phyloP scores from a whole-genome alignment of 2,888 invertebrate species.

The Halocaridina rubra region DNA sequence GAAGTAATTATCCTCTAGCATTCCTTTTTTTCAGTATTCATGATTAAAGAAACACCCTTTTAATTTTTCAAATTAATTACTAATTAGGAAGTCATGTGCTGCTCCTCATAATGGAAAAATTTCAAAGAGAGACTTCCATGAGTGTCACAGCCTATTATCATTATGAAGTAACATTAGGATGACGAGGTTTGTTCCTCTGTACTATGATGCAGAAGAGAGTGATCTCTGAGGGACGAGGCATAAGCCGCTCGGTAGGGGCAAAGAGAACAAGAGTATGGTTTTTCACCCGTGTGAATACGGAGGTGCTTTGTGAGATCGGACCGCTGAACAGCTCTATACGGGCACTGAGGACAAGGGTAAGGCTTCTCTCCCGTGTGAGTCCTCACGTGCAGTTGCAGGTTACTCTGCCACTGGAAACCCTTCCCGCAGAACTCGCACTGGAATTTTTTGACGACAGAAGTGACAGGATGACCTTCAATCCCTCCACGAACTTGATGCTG shows the following conservation, averaged over 20 bases:
- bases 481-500: background rate
- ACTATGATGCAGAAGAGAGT: constrained; percentile 32
- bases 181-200: too few species aligned
- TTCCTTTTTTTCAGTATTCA: too few species aligned
- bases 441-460: too few species aligned
- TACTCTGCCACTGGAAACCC: constrained; percentile 58
- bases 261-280: constrained; percentile 45
- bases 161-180: too few species aligned
- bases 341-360: constrained; percentile 50
- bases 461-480: too few species aligned
- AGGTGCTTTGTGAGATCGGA: constrained; percentile 52
- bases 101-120: too few species aligned
- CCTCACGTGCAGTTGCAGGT: constrained; percentile 47
- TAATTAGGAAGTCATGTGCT: too few species aligned
- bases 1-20: too few species aligned
- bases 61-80: too few species aligned
- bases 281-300: constrained; percentile 50
- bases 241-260: constrained; percentile 56
- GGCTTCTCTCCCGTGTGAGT: constrained; percentile 62
- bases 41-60: too few species aligned
- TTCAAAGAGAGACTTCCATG: too few species aligned
- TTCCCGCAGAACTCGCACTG: constrained; percentile 57
- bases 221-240: constrained; percentile 40
- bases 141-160: too few species aligned
- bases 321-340: constrained; percentile 52